phyloP scores from a whole-genome alignment of 2,888 invertebrate genomes.

The Myopa testacea region DNA sequence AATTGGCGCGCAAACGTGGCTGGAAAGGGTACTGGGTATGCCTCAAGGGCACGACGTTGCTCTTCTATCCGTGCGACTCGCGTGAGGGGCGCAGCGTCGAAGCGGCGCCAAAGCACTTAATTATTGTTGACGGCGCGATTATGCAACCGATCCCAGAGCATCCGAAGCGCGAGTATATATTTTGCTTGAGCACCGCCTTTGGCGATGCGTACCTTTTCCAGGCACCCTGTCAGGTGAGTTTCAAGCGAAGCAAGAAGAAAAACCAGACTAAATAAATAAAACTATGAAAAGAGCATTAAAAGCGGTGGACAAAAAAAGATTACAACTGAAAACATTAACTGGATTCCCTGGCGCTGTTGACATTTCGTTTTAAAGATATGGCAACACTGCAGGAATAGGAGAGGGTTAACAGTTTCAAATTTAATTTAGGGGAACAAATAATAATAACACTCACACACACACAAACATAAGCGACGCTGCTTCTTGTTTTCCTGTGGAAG shows the following conservation, averaged over 20 bases:
- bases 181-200: conserved; percentile 97
- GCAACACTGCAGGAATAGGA: too few species aligned
- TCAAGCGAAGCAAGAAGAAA: background rate
- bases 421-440: too few species aligned
- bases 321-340: background rate
- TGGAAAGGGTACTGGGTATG: conserved; percentile 99
- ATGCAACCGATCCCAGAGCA: conserved; percentile 99
- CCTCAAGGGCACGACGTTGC: conserved; percentile 93
- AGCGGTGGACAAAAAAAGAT: too few species aligned
- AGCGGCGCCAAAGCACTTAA: conserved; percentile 93
- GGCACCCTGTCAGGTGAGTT: conserved; percentile 82
- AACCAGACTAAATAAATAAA: background rate
- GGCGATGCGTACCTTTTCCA: conserved; percentile 98
- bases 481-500: too few species aligned
- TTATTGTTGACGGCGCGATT: conserved; percentile 96
- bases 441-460: too few species aligned
- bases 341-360: too few species aligned
- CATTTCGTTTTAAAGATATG: too few species aligned
- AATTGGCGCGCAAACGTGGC: conserved; percentile 92
- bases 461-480: too few species aligned
- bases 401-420: too few species aligned
- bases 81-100: conserved; percentile 91
- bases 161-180: conserved; percentile 96
- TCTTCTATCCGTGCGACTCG: conserved; percentile 96
- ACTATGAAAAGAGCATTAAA: too few species aligned